Conservation (phyloP, 1,140 invertebrate species). For the Listronotus oregonensis region DNA sequence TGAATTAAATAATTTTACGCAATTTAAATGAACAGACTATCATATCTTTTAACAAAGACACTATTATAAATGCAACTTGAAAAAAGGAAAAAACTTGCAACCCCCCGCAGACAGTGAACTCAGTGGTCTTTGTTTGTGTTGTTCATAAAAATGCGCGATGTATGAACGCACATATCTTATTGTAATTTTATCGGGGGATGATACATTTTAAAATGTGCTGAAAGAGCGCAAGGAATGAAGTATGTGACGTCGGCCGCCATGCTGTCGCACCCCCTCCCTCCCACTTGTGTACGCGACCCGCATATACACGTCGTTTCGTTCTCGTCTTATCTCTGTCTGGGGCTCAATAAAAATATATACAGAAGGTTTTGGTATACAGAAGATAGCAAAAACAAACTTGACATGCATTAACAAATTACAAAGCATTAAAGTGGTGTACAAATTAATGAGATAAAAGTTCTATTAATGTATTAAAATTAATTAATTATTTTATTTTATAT, state of each 20-base stretch:
- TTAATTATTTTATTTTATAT: too few species aligned
- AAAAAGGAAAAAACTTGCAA: constrained; percentile 25
- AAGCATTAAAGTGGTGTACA: too few species aligned
- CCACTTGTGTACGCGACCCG: constrained; percentile 51
- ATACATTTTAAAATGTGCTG: constrained; percentile 59
- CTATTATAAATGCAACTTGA: constrained; percentile 19
- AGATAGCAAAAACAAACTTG: not conserved
- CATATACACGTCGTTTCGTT: constrained; percentile 50
- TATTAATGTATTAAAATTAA: too few species aligned
- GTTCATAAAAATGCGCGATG: constrained; percentile 43
- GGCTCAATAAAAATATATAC: constrained; percentile 32
- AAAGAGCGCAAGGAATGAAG: constrained; percentile 57
- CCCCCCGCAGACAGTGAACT: constrained; percentile 24
- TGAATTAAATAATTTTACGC: too few species aligned
- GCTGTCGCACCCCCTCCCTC: constrained; percentile 51
- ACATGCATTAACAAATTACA: too few species aligned
- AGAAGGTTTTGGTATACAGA: constrained; percentile 9
- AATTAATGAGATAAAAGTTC: too few species aligned
- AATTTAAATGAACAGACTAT: too few species aligned
- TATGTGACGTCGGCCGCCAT: constrained; percentile 57
- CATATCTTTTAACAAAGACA: too few species aligned
- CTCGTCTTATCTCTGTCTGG: constrained; percentile 50
- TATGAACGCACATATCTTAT: constrained; percentile 52
- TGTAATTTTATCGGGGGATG: constrained; percentile 57
- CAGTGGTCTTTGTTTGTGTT: constrained; percentile 33